phyloP scores from a whole-genome alignment of 1,140 invertebrate genomes.

The Lordiphosa stackelbergi region DNA sequence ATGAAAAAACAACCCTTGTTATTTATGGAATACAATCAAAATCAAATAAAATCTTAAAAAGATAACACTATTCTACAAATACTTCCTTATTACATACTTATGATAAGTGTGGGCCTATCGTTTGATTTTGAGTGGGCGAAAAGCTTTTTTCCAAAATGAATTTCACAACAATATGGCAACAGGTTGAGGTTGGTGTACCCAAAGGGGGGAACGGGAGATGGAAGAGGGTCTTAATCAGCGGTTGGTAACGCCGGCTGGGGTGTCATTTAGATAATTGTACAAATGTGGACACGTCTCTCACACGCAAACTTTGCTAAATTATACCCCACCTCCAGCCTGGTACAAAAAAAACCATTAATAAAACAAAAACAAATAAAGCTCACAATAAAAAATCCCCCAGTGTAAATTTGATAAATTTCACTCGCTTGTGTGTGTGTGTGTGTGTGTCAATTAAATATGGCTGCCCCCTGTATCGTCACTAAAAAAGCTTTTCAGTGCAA shows the following conservation, averaged over 20 bases:
- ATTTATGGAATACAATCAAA: slow-evolving; percentile 36
- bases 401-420: slow-evolving; percentile 12
- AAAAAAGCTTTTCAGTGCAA: slow-evolving; percentile 16
- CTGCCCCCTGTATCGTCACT: slow-evolving; percentile 18
- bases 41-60: slow-evolving; percentile 15
- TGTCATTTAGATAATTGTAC: slow-evolving; percentile 43
- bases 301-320: slow-evolving; percentile 30
- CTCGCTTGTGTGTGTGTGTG: slow-evolving; percentile 3
- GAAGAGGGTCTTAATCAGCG: slow-evolving; percentile 31
- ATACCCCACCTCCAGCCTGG: slow-evolving; percentile 17
- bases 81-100: slow-evolving; percentile 31
- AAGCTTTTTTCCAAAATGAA: slow-evolving; percentile 50
- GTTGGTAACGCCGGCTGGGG: slow-evolving; percentile 25
- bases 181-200: slow-evolving; percentile 32
- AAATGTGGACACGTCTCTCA: slow-evolving; percentile 1
- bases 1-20: slow-evolving; percentile 33
- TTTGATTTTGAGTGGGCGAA: not conserved
- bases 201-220: not conserved
- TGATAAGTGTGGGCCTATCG: slow-evolving; percentile 16
- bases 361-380: slow-evolving; percentile 1
- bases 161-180: slow-evolving; percentile 65
- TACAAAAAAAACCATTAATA: too few species aligned
- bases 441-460: slow-evolving; percentile 51
- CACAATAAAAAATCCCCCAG: slow-evolving; percentile 22
- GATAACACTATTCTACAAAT: slow-evolving; percentile 26